Base-by-base conservation (phyloP, 2,797 vertebrate genomes). In the Halcyon leucocephala region DNA sequence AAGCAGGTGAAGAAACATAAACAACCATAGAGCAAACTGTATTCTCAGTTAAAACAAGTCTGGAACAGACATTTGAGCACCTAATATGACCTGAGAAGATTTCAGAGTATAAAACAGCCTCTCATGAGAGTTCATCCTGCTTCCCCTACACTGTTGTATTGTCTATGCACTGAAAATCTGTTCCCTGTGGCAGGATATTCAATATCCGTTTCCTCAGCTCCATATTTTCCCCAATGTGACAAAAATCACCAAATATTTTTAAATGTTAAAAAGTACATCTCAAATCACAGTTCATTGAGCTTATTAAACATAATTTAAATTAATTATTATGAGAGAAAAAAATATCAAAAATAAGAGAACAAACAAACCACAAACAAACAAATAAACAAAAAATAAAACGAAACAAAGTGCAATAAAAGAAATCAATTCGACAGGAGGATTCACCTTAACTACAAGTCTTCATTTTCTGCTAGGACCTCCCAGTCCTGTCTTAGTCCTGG, bases 381-480 rank as follows among this genome's bases (percentile, higher is more conserved):
- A 51, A 26, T 7, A 49, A 25, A 46, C 15, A 41, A 46, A 48
- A 48, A 12, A 21, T 24, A 48, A 48, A 48, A 21, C 5, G 21
- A 48, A 58, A 49, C 3, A 67, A 87, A 82, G 2, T 2, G 60
- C 22, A 62, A 41, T 5, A 49, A 71, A 33, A 6, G 15, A 18
- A 57, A 3, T 1, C 11, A 4, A 2, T n/a, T 82, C 44, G 24
- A 70, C 1, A 2, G 12, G 18, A 89, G 2, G 5, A 70, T 72
- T 93, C 37, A 48, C 20, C 10, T 70, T 48, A 14, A 7, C 19
- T 84, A 44, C 10, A 78, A 67, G n/a, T 33, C 22, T 86, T 82
- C 44, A 29, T 91, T 82, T 93, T 41, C 81, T 64, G 14, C 31
- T 70, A 51, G 35, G 10, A 76, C 6, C 3, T 51, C 17, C 21